These are phyloP conservation scores for Drosophila willistoni DNA, from an alignment of 1,140 invertebrate genomes.

Conservation along the genomic window DNA sequence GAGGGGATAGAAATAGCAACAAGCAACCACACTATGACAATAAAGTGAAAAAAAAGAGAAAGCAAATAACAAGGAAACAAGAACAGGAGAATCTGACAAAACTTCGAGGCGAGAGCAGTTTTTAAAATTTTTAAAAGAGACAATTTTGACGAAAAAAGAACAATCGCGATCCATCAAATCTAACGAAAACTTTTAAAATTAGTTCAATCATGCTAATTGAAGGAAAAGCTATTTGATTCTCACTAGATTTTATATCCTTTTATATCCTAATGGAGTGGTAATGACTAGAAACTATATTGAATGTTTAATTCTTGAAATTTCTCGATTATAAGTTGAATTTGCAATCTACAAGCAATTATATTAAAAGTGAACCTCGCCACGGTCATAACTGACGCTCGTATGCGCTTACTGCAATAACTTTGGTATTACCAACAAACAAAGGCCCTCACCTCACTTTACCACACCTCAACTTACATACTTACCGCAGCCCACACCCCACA, in stretches of 20 bases:
- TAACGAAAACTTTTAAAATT: too few species aligned
- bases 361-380: background rate
- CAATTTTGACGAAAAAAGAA: background rate
- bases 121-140: background rate
- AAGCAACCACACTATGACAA: constrained; percentile 77
- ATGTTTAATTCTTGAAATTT: too few species aligned
- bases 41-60: constrained; percentile 50
- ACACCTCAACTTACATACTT: constrained; percentile 17
- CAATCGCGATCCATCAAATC: too few species aligned
- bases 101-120: background rate
- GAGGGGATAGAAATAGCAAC: constrained; percentile 40
- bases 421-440: constrained; percentile 21
- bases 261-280: too few species aligned
- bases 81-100: background rate
- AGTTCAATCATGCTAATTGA: too few species aligned
- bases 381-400: constrained; percentile 3
- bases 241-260: too few species aligned
- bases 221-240: too few species aligned
- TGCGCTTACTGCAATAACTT: constrained; percentile 30
- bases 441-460: background rate
- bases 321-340: too few species aligned
- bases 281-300: too few species aligned
- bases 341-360: background rate
- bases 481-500: too few species aligned
- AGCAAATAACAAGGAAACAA: constrained; percentile 12